A percentile compares a stretch with the other conserved stretches of the same genome.
Conservation (phyloP, 2,888 invertebrate species). For the Synanthedon formicaeformis region DNA sequence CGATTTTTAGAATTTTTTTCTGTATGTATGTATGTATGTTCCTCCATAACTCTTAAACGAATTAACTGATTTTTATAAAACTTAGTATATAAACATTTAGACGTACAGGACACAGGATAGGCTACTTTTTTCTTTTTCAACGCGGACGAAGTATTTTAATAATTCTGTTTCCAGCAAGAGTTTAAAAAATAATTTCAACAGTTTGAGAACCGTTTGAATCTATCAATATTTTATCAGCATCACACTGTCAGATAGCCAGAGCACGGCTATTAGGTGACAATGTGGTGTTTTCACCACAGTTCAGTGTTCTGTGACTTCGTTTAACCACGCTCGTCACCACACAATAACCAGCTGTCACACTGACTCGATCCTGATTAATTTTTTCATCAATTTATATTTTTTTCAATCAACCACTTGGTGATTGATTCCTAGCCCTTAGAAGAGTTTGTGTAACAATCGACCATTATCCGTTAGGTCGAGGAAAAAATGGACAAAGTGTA, state of each 20-base stretch:
- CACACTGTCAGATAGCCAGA: conserved; percentile 11
- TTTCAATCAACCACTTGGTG: conserved; percentile 35
- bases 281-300: conserved; percentile 44
- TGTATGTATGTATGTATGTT: too few relatives aligned
- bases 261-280: conserved; percentile 51
- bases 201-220: conserved; percentile 32
- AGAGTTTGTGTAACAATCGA: conserved; percentile 26
- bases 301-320: conserved; percentile 45
- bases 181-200: conserved; percentile 1
- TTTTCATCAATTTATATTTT: conserved; percentile 38
- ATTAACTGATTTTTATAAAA: too few relatives aligned
- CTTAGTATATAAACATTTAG: too few relatives aligned
- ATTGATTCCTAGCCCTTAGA: conserved; percentile 40
- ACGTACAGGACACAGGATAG: too few relatives aligned
- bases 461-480: conserved; percentile 17
- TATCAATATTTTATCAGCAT: conserved; percentile 23
- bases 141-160: neutral
- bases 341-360: conserved; percentile 59
- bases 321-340: conserved; percentile 52
- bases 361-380: conserved; percentile 60
- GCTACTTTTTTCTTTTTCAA: too few relatives aligned
- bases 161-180: neutral
- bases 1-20: too few relatives aligned
- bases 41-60: too few relatives aligned
- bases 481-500: conserved; percentile 22